Base-by-base conservation (phyloP, 2,113 vertebrate genomes). In the Rallus limicola region DNA sequence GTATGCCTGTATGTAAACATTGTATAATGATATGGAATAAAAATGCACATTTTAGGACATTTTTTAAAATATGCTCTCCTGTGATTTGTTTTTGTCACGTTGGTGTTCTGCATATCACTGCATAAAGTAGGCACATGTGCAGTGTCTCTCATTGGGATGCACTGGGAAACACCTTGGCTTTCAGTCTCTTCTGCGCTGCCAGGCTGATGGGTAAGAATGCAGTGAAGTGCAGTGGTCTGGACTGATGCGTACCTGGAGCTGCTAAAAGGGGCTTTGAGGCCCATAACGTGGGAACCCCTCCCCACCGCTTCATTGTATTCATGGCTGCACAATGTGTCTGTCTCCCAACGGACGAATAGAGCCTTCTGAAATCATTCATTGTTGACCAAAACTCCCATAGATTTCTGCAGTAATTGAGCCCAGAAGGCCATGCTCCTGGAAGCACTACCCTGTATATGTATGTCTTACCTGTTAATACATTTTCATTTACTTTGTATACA, bases 11-110 rank as follows among this genome's bases (percentile, higher is more conserved):
- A 98, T 98, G 97, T 98, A 98, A 99, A 98, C 98, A 93, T 98
- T 99, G 98, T 99, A 98, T 96, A 98, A 98, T 99, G 98, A 98
- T 98, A 98, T 97, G 97, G 92, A 99, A 99, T 99, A 99, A 99
- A 99, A 98, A 98, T 98, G 98, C 98, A 98, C 98, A 97, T 97
- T 99, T 97, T 97, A 99, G 98, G 98, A 98, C 98, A 98, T 99
- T 99, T 99, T 99, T 98, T 97, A 96, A 98, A 97, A 86, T 68
- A 86, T 95, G 96, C 78, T 86, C 81, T 97, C 81, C 95, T 97
- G 97, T 98, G 90, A 8, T 98, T 96, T 97, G 76, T 95, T 93
- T 72, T 34, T 33, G 25, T 85, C 68, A 40, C 17, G 3, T 62
- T 40, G 40, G 33, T 42, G 81, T 71, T 50, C 64, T 76, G 38